Evolutionary conservation across 1,140 invertebrate species (phyloP).

Genomic region (Hydropsyche tenuis): DNA sequence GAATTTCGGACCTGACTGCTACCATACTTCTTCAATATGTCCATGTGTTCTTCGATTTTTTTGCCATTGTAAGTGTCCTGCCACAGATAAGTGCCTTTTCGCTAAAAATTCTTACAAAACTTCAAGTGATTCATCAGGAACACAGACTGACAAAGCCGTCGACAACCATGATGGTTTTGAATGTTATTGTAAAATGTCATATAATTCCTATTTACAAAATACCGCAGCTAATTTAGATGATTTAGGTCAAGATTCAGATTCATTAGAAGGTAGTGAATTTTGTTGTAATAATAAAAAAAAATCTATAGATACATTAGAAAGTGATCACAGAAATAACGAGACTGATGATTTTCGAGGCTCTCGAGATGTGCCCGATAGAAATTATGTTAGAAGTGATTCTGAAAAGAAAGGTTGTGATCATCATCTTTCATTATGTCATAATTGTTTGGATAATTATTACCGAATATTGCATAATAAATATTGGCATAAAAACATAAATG

Average conservation of each 20-base stretch:
- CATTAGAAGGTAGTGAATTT: slow-evolving; percentile 18
- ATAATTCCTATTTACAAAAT: slow-evolving; percentile 27
- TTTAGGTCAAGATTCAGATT: slow-evolving; percentile 23
- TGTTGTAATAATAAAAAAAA: slow-evolving; percentile 24
- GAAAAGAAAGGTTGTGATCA: slow-evolving; percentile 37
- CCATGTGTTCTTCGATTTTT: slow-evolving; percentile 59
- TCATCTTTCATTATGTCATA: slow-evolving; percentile 45
- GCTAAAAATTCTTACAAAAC: slow-evolving; percentile 33
- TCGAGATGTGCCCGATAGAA: slow-evolving; percentile 21
- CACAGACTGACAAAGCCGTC: slow-evolving; percentile 13
- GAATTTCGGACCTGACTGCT: slow-evolving; percentile 50
- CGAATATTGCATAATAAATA: slow-evolving; percentile 48
- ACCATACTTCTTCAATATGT: slow-evolving; percentile 54
- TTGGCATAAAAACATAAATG: slow-evolving; percentile 45
- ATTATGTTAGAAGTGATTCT: background rate
- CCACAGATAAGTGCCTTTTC: slow-evolving; percentile 47
- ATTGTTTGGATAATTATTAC: slow-evolving; percentile 48
- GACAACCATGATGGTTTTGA: slow-evolving; percentile 43
- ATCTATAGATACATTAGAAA: slow-evolving; percentile 14
- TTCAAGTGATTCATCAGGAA: slow-evolving; percentile 27
- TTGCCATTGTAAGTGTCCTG: slow-evolving; percentile 56
- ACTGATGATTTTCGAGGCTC: slow-evolving; percentile 27
- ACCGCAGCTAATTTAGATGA: slow-evolving; percentile 24
- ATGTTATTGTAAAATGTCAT: slow-evolving; percentile 38
- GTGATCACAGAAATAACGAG: slow-evolving; percentile 5